A percentile compares a stretch with the other conserved stretches of the same genome.
Conservation (phyloP, 2,888 invertebrate species). For the Sesamia inferens region DNA sequence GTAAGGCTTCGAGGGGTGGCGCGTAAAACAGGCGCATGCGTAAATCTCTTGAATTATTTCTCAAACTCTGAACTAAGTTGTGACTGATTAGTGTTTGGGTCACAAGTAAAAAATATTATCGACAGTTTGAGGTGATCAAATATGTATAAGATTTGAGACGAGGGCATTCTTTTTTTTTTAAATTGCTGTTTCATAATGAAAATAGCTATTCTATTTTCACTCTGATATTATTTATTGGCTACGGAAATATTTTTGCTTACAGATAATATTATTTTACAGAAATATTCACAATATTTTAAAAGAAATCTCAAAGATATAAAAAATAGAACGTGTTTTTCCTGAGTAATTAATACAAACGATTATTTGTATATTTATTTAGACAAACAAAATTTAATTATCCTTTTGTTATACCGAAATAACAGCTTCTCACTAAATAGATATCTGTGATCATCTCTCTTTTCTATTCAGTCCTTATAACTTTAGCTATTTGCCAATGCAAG, state of each 20-base stretch:
- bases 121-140: slow-evolving; percentile 44
- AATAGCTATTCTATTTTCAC: background rate
- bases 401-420: no score
- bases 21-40: slow-evolving; percentile 89
- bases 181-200: slow-evolving; percentile 5
- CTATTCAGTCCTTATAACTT: no score
- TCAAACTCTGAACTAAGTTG: slow-evolving; percentile 80
- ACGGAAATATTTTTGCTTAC: background rate
- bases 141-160: slow-evolving; percentile 33
- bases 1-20: slow-evolving; percentile 89
- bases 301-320: background rate
- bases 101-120: slow-evolving; percentile 52
- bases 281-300: background rate
- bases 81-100: slow-evolving; percentile 63
- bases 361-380: no score
- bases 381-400: no score
- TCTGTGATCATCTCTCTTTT: background rate
- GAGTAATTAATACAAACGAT: background rate
- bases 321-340: background rate
- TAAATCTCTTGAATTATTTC: slow-evolving; percentile 80
- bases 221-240: background rate
- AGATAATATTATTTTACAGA: background rate
- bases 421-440: no score
- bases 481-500: background rate
- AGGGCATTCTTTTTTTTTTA: background rate